Evolutionary conservation across 2,113 vertebrate species (phyloP).

Genomic region (Regulus satrapa): DNA sequence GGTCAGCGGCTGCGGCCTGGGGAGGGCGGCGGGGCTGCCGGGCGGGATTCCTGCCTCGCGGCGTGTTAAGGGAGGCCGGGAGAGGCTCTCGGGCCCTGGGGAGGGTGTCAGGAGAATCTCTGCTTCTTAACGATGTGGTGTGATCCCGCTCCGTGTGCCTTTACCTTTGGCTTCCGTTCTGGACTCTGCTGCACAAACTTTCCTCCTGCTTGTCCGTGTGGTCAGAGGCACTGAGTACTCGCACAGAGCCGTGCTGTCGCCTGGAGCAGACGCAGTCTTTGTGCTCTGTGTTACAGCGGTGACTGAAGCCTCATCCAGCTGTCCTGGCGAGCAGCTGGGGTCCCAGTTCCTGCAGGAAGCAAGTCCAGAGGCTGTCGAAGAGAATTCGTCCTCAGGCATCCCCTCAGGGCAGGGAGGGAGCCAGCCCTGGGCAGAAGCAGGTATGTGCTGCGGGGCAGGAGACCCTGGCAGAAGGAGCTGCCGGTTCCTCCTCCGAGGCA

Average conservation of each 20-base stretch:
- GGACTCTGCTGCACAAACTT: background rate
- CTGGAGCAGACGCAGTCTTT: background rate
- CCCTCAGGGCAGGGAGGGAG: background rate
- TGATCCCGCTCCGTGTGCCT: background rate
- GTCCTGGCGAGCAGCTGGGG: background rate
- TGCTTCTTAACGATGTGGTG: background rate
- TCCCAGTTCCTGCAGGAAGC: background rate
- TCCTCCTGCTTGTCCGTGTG: background rate
- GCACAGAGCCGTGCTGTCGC: rapidly evolving
- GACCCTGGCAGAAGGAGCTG: background rate
- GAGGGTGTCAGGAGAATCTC: background rate
- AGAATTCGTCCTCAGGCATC: background rate
- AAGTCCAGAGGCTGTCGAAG: background rate
- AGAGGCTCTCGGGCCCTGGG: background rate
- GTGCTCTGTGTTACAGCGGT: background rate
- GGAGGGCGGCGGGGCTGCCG: background rate
- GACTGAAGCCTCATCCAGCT: background rate
- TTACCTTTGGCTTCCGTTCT: background rate
- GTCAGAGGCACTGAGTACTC: rapidly evolving
- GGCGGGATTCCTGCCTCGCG: background rate
- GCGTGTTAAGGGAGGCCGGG: rapidly evolving
- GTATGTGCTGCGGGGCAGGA: background rate
- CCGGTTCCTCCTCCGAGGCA: background rate
- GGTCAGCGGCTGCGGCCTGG: background rate
- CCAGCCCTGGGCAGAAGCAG: slow-evolving; percentile 12